Base-by-base conservation (phyloP, 2,888 invertebrate genomes). In the Acanthopleura granulata region DNA sequence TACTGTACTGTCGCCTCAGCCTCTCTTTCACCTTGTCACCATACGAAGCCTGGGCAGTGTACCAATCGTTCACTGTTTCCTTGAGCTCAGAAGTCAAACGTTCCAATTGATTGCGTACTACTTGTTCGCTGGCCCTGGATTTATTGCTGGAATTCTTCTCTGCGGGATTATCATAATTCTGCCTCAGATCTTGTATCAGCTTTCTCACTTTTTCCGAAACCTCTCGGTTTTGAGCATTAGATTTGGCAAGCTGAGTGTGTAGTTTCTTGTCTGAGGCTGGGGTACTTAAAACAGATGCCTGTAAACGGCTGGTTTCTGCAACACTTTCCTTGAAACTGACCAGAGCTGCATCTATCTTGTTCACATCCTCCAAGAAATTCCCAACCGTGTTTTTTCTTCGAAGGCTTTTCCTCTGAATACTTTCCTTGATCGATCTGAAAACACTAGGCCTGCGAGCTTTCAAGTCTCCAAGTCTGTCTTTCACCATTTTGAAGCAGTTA, bases 11-110 rank as follows among this genome's bases (percentile, higher is more conserved):
- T 50, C 81, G 79, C 18, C 81, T 79, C 40, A 86, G 78, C 40
- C 83, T 76, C 25, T 81, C 79, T 77, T 85, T 81, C 72, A 85
- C 84, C 75, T 83, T 84, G 27, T 86, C 84, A 62, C 85, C 80
- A 72, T 87, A 86, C 61, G 83, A 83, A 9, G 84, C 83, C 72
- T 87, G 87, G 72, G 81, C 81, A 50, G 76, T 81, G 29, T 83
- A 79, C 66, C 82, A 85, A 27, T 82, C 81, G 76, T 86, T 82
- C 71, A 83, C 81, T 11, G 79, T 74, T 72, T 78, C 78, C 62
- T 82, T 81, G 15, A 84, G 77, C 62, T 82, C 82, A 40, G 78
- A 76, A 15, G 80, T 76, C n/a, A 87, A 76, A 70, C 86, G 77
- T 15, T 75, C 79, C 29, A 81, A 27, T 71, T 81, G 81, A 40